Conservation (phyloP, 2,888 invertebrate species). For the Cheilosia vulpina region DNA sequence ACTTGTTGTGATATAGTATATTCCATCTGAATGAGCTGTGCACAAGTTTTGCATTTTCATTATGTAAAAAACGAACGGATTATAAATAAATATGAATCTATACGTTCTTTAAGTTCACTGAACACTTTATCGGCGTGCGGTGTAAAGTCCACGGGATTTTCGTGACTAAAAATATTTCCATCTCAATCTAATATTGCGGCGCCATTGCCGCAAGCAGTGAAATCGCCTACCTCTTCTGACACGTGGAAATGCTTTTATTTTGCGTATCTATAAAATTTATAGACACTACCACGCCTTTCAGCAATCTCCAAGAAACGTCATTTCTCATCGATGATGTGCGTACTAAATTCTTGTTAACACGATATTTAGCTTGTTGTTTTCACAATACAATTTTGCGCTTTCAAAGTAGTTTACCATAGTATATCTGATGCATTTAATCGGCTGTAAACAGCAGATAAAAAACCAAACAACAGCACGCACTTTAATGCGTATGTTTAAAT, state of each 20-base stretch:
- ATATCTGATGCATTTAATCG: constrained; percentile 34
- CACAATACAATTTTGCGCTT: constrained; percentile 21
- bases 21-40: constrained; percentile 11
- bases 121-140: constrained; percentile 40
- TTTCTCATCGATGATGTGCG: background rate
- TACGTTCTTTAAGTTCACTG: constrained; percentile 18
- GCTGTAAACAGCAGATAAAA: constrained; percentile 11
- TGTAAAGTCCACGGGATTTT: constrained; percentile 17
- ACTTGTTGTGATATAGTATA: background rate
- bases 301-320: constrained; percentile 10
- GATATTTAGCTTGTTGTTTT: constrained; percentile 23
- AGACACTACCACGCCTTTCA: background rate
- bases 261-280: constrained; percentile 31
- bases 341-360: constrained; percentile 11
- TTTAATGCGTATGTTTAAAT: background rate
- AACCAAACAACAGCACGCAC: constrained; percentile 18
- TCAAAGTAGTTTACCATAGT: constrained; percentile 30
- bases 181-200: constrained; percentile 16
- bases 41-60: background rate
- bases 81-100: background rate
- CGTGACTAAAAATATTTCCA: background rate
- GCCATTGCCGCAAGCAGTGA: background rate
- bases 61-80: background rate
- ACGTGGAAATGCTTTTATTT: constrained; percentile 41
- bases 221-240: constrained; percentile 22